Evolutionary conservation across 2,888 invertebrate genomes (phyloP), one percentile per base, ranked within the genome.

Genomic region (Blastobasis lacticolella): DNA sequence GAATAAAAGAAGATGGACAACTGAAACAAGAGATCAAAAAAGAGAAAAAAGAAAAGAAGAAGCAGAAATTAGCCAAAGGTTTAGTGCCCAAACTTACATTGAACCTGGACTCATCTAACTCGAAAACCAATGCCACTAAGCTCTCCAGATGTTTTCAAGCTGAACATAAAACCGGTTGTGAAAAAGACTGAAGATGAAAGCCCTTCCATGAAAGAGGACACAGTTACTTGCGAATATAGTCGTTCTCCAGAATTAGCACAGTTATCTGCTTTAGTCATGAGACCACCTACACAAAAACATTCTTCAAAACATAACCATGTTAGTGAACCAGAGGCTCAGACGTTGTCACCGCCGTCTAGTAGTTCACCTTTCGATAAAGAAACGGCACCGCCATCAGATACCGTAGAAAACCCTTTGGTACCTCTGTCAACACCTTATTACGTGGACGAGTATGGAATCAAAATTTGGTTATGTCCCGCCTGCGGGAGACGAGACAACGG

Each of bases 391-490:
- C 54, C 63, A 23, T 50, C 56, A 3, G 45, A 61, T 5, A 36
- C 54, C 1, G 57, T 61, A 3, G 73, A 72, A 2, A 75, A 75
- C 49, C 78, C 81, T 0, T 62, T 63, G 3, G 80, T 78, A 1
- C 73, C 78, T 5, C 58, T 87, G 40, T 83, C 86, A 2, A 83
- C 88, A 7, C 88, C 88, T 5, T 88, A 74, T 60, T 89, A 89
- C 61, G 73, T 95, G 90, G 96, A 96, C 82, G 93, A 93, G 56
- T 92, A 93, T 58, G 97, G 97, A 5, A 94, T 94, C 76, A 94
- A 96, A 75, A 93, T 98, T 49, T 98, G 98, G 98, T 97, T 98
- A 64, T 98, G 98, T 79, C 98, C 98, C 3, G 94, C 95, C 0
- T 98, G 98, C 79, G 94, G 95, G n/a, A 91, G 93, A 63, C 97